phyloP scores from a whole-genome alignment of 2,888 invertebrate species.

The Cybosia mesomella region DNA sequence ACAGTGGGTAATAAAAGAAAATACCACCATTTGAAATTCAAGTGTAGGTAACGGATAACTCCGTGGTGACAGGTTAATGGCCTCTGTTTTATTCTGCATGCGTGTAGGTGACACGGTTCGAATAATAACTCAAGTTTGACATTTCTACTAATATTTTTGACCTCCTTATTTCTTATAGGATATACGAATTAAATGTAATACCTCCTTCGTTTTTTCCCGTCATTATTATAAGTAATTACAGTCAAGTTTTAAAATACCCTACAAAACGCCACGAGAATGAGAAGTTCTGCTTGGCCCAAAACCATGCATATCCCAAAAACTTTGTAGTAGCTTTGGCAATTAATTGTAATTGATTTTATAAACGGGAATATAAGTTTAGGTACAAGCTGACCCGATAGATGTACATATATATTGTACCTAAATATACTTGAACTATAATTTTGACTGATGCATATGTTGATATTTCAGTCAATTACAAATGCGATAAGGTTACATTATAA shows the following conservation, averaged over 20 bases:
- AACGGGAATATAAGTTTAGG: too few relatives aligned
- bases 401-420: too few relatives aligned
- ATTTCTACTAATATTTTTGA: slow-evolving; percentile 2
- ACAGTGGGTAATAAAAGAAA: slow-evolving; percentile 1
- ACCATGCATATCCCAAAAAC: too few relatives aligned
- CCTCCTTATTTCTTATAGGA: not conserved
- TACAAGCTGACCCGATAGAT: too few relatives aligned
- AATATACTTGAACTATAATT: too few relatives aligned
- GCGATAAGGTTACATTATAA: too few relatives aligned
- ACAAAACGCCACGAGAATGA: too few relatives aligned
- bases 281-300: too few relatives aligned
- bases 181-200: not conserved
- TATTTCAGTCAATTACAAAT: too few relatives aligned
- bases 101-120: slow-evolving; percentile 26
- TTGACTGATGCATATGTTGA: too few relatives aligned
- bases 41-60: slow-evolving; percentile 38
- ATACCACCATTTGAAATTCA: slow-evolving; percentile 26
- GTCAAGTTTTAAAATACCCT: too few relatives aligned
- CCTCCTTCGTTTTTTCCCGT: not conserved
- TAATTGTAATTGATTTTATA: too few relatives aligned
- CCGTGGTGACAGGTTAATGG: slow-evolving; percentile 33
- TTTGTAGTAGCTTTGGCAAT: not conserved
- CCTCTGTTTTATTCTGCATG: slow-evolving; percentile 44
- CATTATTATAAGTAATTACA: not conserved
- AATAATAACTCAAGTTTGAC: slow-evolving; percentile 12